Base-by-base conservation (phyloP, 2,888 invertebrate species). In the Polydrusus pterygomalis region DNA sequence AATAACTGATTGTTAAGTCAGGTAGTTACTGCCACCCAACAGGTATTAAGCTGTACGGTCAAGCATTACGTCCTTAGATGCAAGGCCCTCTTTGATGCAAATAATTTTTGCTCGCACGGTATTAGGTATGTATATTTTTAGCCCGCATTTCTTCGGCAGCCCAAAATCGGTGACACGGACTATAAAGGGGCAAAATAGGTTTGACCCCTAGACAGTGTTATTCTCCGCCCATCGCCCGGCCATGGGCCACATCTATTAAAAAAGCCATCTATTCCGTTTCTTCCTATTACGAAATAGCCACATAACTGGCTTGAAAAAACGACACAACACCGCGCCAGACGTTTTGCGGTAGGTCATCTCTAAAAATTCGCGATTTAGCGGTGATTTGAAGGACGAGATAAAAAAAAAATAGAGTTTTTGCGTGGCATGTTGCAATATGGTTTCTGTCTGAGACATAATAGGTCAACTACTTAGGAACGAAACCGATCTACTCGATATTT, bases 311-410 rank as follows among this genome's bases (percentile, higher is more conserved):
- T 40, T 11, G 30, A 69, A 69, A 69, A 74, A 69, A 64, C 51
- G 17, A 58, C 64, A 54, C 25, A 67, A 56, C 43, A 60, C 17
- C 58, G 70, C 40, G 70, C 40, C 67, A 70, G 56, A 58, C 65
- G 64, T 69, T n/a, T 72, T 77, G 77, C 18, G 77, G 74, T 74
- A 77, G 77, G 77, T 77, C 77, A 77, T 77, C 70, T 62, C 72
- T 76, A 76, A 72, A 76, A 72, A 76, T 76, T 51, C 56, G 70
- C 70, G 58, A 60, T 73, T 40, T 74, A 74, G 77, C 77, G 77
- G 77, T 77, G 70, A 74, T 54, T 77, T 77, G 77, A 77, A 77
- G 77, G 77, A 69, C 73, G 63, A 65, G 73, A 74, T 67, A 70
- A 70, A 77, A 77, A 70, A 73, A 74, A 70, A 69, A 34, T 34